A percentile compares a stretch with the other conserved stretches of the same genome.
Evolutionary conservation across 2,113 vertebrate species (phyloP).

Genomic region (Xiphophorus hellerii): DNA sequence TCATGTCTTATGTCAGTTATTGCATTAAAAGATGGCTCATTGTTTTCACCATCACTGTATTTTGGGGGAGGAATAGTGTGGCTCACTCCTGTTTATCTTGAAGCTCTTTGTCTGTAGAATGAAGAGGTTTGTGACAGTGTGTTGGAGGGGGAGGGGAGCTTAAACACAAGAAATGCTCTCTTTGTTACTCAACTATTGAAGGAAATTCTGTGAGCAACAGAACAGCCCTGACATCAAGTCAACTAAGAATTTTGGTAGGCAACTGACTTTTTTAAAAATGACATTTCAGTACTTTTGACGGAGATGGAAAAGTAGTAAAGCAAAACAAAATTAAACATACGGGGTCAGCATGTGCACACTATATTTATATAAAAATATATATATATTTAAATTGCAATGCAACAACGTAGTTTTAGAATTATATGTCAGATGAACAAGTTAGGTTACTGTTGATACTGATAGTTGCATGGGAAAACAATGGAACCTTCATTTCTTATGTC

Average conservation of each 20-base stretch:
- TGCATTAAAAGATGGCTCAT: neutral
- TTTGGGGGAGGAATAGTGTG: slow-evolving; percentile 18
- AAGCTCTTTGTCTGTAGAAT: slow-evolving; percentile 62
- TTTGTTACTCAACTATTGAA: slow-evolving; percentile 71
- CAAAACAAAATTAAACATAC: neutral
- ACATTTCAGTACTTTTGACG: neutral
- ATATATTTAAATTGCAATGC: neutral
- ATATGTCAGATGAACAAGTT: neutral
- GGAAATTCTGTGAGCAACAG: slow-evolving; percentile 54
- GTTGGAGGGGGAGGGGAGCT: slow-evolving; percentile 51
- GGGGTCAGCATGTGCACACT: neutral
- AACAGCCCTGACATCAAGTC: slow-evolving; percentile 38
- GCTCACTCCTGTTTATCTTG: slow-evolving; percentile 49
- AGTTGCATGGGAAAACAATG: neutral
- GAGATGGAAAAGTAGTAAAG: neutral
- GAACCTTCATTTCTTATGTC: neutral
- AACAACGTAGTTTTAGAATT: neutral
- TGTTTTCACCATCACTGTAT: neutral
- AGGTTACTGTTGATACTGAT: neutral
- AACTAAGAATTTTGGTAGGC: slow-evolving; percentile 37
- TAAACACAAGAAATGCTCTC: slow-evolving; percentile 58
- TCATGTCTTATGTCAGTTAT: neutral
- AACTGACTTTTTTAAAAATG: slow-evolving; percentile 4
- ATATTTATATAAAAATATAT: neutral
- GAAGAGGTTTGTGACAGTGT: slow-evolving; percentile 55